Evolutionary conservation across 2,888 invertebrate species (phyloP).

Genomic region (Caenorhabditis sp.): DNA sequence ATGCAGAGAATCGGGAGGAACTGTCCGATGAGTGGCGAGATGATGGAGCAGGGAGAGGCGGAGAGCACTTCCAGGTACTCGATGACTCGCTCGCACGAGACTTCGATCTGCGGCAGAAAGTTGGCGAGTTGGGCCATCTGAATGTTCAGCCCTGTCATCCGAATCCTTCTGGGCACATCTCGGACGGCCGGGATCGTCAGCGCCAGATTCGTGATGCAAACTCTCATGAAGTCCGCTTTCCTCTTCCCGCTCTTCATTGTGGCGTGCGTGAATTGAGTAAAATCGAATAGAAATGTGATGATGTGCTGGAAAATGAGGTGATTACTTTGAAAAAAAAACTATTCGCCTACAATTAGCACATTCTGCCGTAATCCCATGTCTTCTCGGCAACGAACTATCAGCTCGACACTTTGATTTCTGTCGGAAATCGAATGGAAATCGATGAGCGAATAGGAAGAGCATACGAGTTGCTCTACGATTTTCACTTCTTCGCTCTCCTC

Average conservation of each 20-base stretch:
- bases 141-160: constrained; percentile 41
- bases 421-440: constrained; percentile 16
- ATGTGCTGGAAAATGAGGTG: constrained; percentile 28
- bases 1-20: constrained; percentile 23
- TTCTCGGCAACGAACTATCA: constrained; percentile 33
- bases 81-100: constrained; percentile 4
- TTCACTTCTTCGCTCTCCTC: constrained; percentile 30
- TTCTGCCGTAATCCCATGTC: constrained; percentile 48
- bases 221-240: constrained; percentile 44
- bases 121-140: constrained; percentile 56
- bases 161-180: constrained; percentile 8
- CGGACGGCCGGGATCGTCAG: constrained; percentile 45
- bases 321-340: not conserved
- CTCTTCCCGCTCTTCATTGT: constrained; percentile 13
- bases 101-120: constrained; percentile 52
- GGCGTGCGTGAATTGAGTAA: constrained; percentile 11
- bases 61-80: constrained; percentile 16
- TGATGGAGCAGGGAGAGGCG: not conserved
- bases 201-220: constrained; percentile 41
- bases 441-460: constrained; percentile 24
- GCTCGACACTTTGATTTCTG: constrained; percentile 14
- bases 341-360: constrained; percentile 12
- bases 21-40: constrained; percentile 16
- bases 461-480: constrained; percentile 18
- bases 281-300: constrained; percentile 14